These are phyloP conservation scores for Tetraodon nigroviridis DNA, from an alignment of 2,113 vertebrate species.

Conservation along the genomic window DNA sequence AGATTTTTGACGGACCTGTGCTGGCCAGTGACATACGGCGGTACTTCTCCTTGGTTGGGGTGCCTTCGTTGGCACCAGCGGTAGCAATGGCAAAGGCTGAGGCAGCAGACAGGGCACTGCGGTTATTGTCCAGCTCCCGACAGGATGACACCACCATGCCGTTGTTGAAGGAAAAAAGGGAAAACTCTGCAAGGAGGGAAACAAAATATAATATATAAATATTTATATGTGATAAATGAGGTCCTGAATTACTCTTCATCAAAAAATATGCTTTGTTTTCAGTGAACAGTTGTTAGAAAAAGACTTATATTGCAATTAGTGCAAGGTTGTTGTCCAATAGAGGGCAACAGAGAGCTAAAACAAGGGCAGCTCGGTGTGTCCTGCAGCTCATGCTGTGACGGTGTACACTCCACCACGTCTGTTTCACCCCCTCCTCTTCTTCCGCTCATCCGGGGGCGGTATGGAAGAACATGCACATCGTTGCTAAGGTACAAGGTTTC, in stretches of 20 bases:
- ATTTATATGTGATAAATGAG: background rate
- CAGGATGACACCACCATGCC: conserved; percentile 89
- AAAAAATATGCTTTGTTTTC: too few species aligned
- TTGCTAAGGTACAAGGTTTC: conserved; percentile 81
- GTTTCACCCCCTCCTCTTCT: conserved; percentile 44
- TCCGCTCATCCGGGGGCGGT: conserved; percentile 63
- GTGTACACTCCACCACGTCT: conserved; percentile 40
- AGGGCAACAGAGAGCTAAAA: conserved; percentile 54
- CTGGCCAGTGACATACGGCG: conserved; percentile 93
- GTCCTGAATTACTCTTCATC: too few species aligned
- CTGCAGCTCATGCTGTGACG: conserved; percentile 42
- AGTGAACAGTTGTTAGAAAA: too few species aligned
- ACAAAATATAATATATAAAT: too few species aligned
- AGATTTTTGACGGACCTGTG: conserved; percentile 77
- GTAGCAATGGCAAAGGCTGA: conserved; percentile 96
- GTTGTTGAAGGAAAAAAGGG: conserved; percentile 92
- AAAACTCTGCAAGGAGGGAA: conserved; percentile 78
- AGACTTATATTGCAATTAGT: background rate
- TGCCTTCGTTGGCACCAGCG: conserved; percentile 91
- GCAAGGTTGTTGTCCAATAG: conserved; percentile 45
- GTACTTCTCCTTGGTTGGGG: conserved; percentile 93
- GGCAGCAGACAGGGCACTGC: conserved; percentile 87
- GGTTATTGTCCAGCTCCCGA: conserved; percentile 86
- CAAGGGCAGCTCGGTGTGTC: conserved; percentile 36
- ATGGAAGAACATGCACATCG: conserved; percentile 72